A percentile compares a stretch with the other conserved stretches of the same genome.
Conservation (phyloP, 2,113 vertebrate species). For the Neogale vison region DNA sequence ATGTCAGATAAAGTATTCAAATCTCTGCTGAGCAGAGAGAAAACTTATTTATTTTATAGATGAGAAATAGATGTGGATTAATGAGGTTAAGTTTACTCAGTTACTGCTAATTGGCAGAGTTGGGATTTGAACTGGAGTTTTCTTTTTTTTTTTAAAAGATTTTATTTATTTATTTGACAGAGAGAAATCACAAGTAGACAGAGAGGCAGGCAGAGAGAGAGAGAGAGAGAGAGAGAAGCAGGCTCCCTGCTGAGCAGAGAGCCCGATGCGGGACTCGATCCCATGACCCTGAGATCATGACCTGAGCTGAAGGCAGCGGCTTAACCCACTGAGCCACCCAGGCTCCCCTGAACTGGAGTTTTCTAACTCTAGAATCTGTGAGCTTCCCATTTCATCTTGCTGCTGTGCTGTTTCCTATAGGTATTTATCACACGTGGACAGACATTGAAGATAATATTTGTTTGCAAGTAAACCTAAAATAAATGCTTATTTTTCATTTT, state of each 20-base stretch:
- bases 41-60: neutral
- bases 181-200: no score
- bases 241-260: no score
- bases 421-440: neutral
- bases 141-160: no score
- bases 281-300: no score
- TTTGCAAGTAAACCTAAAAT: neutral
- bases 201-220: no score
- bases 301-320: no score
- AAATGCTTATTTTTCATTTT: constrained; percentile 21
- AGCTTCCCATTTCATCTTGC: neutral
- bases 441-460: neutral
- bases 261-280: no score
- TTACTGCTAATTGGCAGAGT: neutral
- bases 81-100: neutral
- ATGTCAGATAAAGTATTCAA: neutral
- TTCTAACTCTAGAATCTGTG: neutral
- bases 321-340: no score
- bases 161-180: no score
- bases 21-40: neutral
- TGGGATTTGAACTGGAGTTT: neutral
- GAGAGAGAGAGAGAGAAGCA: no score
- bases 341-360: neutral
- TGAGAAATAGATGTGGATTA: neutral
- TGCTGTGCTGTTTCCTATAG: neutral